A percentile compares a stretch with the other conserved stretches of the same genome.
Evolutionary conservation across 1,140 invertebrate species (phyloP).

Genomic region (Arctopsyche grandis): DNA sequence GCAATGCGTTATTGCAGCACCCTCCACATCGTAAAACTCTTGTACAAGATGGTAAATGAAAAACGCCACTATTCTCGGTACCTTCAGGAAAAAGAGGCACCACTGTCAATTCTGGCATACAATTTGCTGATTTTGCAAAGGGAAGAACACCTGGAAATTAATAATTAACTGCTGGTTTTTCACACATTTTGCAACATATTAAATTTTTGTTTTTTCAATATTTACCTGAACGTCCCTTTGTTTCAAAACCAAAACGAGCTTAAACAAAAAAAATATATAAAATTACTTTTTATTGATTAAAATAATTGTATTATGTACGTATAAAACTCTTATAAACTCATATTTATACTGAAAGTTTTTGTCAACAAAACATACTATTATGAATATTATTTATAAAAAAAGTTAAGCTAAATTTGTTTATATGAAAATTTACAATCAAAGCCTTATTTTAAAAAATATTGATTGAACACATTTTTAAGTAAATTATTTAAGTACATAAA

Average conservation of each 20-base stretch:
- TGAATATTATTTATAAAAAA: too few relatives aligned
- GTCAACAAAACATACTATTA: too few relatives aligned
- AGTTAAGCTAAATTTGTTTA: too few relatives aligned
- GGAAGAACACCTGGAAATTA: not conserved
- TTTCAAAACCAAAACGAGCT: not conserved
- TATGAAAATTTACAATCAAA: too few relatives aligned
- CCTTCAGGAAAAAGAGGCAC: not conserved
- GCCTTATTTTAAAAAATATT: too few relatives aligned
- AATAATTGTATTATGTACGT: too few relatives aligned
- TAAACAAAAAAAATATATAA: not conserved
- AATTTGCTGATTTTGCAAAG: slow-evolving; percentile 7
- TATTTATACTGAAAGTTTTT: too few relatives aligned
- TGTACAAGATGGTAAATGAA: slow-evolving; percentile 29
- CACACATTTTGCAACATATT: not conserved
- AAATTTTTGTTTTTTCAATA: not conserved
- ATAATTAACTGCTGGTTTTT: not conserved
- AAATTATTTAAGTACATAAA: too few relatives aligned
- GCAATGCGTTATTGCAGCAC: slow-evolving; percentile 19
- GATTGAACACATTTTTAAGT: too few relatives aligned
- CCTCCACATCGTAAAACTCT: slow-evolving; percentile 34
- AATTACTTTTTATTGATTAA: too few relatives aligned
- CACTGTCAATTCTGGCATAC: slow-evolving; percentile 23
- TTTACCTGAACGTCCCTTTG: not conserved
- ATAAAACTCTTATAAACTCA: too few relatives aligned
- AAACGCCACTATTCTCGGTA: not conserved